A percentile compares a stretch with the other conserved stretches of the same genome.
Evolutionary conservation across 2,888 invertebrate genomes (phyloP).

Genomic region (Apamea epomidion): DNA sequence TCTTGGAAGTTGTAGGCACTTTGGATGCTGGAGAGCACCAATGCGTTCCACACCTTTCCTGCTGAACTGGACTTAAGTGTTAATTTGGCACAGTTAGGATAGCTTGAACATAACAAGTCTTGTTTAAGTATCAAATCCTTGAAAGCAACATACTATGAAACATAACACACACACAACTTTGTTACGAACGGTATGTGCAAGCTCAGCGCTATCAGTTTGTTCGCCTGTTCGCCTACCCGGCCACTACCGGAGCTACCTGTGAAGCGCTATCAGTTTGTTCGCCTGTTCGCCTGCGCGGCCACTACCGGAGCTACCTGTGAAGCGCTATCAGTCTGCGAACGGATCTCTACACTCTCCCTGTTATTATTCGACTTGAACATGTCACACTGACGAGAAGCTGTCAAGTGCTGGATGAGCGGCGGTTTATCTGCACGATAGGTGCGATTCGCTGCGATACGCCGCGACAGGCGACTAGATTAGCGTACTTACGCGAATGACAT

Average conservation of each 20-base stretch:
- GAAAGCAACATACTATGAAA: neutral
- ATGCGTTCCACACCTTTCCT: neutral
- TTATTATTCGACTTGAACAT: conserved; percentile 13
- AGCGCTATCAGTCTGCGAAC: neutral
- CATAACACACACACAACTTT: neutral
- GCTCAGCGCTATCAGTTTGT: neutral
- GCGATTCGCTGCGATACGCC: conserved; percentile 8
- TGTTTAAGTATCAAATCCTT: neutral
- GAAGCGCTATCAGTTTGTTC: conserved; percentile 1
- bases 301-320: conserved; percentile 14
- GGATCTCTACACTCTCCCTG: neutral
- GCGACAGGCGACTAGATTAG: conserved; percentile 40
- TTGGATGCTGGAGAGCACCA: neutral
- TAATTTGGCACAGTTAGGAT: neutral
- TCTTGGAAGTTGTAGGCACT: neutral
- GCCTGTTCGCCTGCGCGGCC: conserved; percentile 28
- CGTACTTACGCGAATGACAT: conserved; percentile 40
- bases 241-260: conserved; percentile 17
- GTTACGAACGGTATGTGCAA: conserved; percentile 6
- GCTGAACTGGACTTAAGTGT: neutral
- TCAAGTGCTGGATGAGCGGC: conserved; percentile 24
- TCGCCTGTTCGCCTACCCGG: conserved; percentile 25
- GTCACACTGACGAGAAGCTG: conserved; percentile 29
- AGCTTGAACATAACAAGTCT: neutral
- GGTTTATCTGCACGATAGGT: conserved; percentile 19